Percentiles rank a stretch among this genome's conserved stretches.
phyloP scores from a whole-genome alignment of 30 jellyfish, hydroid and myxozoan genomes.

The Clytia hemisphaerica region DNA sequence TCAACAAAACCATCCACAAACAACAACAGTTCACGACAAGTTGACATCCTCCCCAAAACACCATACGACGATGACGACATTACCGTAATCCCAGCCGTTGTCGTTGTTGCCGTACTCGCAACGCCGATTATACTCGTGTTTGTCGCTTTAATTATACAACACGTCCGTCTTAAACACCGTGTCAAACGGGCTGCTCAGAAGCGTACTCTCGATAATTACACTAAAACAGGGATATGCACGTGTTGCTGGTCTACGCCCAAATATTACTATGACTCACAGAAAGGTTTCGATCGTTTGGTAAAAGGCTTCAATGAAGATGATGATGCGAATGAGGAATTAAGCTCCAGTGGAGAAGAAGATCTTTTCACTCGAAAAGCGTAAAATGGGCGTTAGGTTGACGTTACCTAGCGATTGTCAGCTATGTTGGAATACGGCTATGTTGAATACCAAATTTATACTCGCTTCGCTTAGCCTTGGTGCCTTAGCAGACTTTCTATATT shows the following conservation, averaged over 20 bases:
- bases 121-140: conserved; percentile 76
- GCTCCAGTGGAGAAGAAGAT: conserved; percentile 23
- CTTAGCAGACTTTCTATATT: too few species aligned
- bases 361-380: conserved; percentile 31
- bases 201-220: conserved; percentile 22
- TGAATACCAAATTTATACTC: too few species aligned
- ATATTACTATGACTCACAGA: conserved; percentile 52
- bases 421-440: too few species aligned
- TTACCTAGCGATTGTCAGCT: too few species aligned
- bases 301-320: conserved; percentile 15
- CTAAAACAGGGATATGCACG: conserved; percentile 28
- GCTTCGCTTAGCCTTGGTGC: too few species aligned
- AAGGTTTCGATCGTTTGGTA: conserved; percentile 51
- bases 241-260: conserved; percentile 73
- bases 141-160: conserved; percentile 73
- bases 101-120: conserved; percentile 80
- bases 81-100: conserved; percentile 67
- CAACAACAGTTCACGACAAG: too few species aligned
- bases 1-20: too few species aligned
- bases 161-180: conserved; percentile 43
- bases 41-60: too few species aligned
- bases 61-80: conserved; percentile 42
- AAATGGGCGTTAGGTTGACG: too few species aligned
- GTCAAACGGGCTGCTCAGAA: conserved; percentile 40
- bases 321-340: neutral